A percentile compares a stretch with the other conserved stretches of the same genome.
These are phyloP conservation scores for Gymnoscopelus microlampas DNA, from an alignment of 2,797 vertebrate genomes.

Conservation along the genomic window DNA sequence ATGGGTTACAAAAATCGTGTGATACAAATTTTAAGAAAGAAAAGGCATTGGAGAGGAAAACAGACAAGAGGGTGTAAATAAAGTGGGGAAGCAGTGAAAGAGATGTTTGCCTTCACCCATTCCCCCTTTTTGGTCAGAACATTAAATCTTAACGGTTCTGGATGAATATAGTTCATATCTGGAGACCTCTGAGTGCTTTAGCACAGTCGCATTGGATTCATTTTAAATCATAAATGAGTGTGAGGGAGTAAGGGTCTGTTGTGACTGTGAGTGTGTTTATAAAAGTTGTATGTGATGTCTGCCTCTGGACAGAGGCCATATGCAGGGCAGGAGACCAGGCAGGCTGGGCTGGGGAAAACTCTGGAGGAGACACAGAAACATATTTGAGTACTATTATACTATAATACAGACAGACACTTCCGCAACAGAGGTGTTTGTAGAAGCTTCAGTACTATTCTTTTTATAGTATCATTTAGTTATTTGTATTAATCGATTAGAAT, in stretches of 20 bases:
- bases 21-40: too few relatives aligned
- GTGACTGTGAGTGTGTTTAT: not conserved
- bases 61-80: not conserved
- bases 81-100: not conserved
- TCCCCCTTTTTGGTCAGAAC: not conserved
- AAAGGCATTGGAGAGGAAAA: not conserved
- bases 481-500: too few relatives aligned
- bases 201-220: constrained; percentile 11
- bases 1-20: too few relatives aligned
- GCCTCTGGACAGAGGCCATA: too few relatives aligned
- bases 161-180: not conserved
- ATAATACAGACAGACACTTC: too few relatives aligned
- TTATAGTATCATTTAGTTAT: too few relatives aligned
- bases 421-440: too few relatives aligned
- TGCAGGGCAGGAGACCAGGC: too few relatives aligned
- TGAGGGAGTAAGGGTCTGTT: not conserved
- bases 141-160: not conserved
- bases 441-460: too few relatives aligned
- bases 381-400: too few relatives aligned
- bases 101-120: not conserved
- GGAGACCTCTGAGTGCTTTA: constrained; percentile 13
- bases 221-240: constrained; percentile 9
- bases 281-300: constrained; percentile 27
- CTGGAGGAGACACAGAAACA: too few relatives aligned
- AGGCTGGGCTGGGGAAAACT: too few relatives aligned